phyloP scores from a whole-genome alignment of 23 tunicate species.

The Styela clava region DNA sequence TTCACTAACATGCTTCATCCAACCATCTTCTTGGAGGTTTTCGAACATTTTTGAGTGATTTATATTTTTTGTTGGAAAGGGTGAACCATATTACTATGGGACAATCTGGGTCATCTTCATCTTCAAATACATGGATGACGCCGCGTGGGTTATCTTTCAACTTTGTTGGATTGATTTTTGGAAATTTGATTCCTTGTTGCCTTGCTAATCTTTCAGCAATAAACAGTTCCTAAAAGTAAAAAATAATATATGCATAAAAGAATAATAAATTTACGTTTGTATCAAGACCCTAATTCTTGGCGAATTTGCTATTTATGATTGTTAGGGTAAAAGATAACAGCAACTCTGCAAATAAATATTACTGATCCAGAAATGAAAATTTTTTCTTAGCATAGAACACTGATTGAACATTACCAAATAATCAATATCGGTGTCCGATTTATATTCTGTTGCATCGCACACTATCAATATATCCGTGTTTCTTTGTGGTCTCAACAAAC shows the following conservation, averaged over 20 bases:
- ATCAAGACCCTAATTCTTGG: too few species aligned
- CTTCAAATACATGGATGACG: slow-evolving; percentile 36
- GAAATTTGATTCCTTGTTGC: slow-evolving; percentile 44
- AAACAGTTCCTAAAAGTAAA: slow-evolving; percentile 22
- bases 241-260: neutral
- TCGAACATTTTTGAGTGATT: slow-evolving; percentile 33
- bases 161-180: slow-evolving; percentile 36
- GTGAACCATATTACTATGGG: slow-evolving; percentile 83
- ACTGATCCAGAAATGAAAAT: too few species aligned
- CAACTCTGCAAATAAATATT: too few species aligned
- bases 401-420: slow-evolving; percentile 48
- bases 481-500: slow-evolving; percentile 29
- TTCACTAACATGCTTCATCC: slow-evolving; percentile 16
- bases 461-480: slow-evolving; percentile 40
- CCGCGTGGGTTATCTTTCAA: slow-evolving; percentile 40
- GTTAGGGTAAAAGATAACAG: neutral
- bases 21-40: slow-evolving; percentile 9
- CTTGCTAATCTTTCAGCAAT: slow-evolving; percentile 33
- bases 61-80: slow-evolving; percentile 62
- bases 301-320: too few species aligned
- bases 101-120: slow-evolving; percentile 37
- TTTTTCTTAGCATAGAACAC: too few species aligned
- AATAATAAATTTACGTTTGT: too few species aligned
- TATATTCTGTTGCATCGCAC: slow-evolving; percentile 34
- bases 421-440: slow-evolving; percentile 35